Conservation (phyloP, 2,113 vertebrate species). For the Copsychus sechellarum region DNA sequence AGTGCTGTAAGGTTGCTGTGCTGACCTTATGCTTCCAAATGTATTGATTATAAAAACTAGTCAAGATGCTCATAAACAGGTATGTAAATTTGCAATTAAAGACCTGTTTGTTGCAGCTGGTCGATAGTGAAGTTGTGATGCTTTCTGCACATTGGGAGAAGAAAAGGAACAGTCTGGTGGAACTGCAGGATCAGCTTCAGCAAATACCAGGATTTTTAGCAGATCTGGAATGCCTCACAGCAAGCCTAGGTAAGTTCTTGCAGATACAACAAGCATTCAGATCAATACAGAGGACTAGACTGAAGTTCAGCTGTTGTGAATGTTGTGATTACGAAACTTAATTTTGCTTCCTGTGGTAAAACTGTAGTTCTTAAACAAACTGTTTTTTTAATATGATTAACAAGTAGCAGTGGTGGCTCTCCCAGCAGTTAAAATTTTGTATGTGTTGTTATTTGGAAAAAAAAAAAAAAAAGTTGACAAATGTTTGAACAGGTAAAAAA, state of each 20-base stretch:
- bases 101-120: slow-evolving; percentile 72
- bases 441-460: neutral
- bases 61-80: neutral
- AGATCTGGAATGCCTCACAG: slow-evolving; percentile 84
- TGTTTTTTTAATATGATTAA: neutral
- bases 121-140: slow-evolving; percentile 92
- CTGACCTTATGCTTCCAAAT: neutral
- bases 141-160: slow-evolving; percentile 93
- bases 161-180: slow-evolving; percentile 77
- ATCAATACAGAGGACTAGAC: neutral
- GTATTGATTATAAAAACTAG: neutral
- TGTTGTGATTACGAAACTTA: neutral
- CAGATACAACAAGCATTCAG: neutral
- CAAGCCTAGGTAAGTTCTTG: slow-evolving; percentile 81
- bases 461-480: no score
- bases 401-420: neutral
- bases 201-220: slow-evolving; percentile 83
- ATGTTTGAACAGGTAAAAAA: neutral
- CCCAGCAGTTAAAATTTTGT: neutral
- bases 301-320: neutral
- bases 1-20: neutral
- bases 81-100: neutral
- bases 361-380: neutral
- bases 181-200: slow-evolving; percentile 89
- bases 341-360: neutral